Percentiles rank a stretch among this genome's conserved stretches.
Conservation (phyloP, 2,797 vertebrate species). For the Sylvia borin region DNA sequence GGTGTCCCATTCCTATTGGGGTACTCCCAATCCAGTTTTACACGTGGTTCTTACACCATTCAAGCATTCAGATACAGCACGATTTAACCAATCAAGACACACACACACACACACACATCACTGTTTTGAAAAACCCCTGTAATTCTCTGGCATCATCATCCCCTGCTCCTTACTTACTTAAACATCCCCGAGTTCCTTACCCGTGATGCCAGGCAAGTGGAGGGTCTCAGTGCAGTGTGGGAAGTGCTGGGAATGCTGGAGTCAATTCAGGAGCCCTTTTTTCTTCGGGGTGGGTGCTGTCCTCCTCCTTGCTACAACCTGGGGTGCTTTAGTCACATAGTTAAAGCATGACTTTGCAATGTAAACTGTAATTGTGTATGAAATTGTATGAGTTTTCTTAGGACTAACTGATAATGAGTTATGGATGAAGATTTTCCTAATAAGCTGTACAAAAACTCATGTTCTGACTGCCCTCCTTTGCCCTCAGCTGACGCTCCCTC, state of each 20-base stretch:
- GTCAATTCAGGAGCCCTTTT: neutral
- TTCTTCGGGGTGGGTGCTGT: neutral
- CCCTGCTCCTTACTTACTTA: neutral
- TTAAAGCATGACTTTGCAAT: neutral
- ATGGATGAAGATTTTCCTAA: neutral
- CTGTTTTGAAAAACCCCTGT: neutral
- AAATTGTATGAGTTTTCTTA: neutral
- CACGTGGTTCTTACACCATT: rapidly evolving
- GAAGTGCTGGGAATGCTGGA: neutral
- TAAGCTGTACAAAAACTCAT: neutral
- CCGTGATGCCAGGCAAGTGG: neutral
- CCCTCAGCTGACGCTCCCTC: constrained; percentile 91
- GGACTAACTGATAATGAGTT: neutral
- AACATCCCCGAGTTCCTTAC: neutral
- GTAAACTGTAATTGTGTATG: neutral
- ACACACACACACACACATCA: neutral
- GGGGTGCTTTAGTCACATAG: neutral
- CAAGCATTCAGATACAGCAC: neutral
- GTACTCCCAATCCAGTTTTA: rapidly evolving
- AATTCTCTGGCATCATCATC: neutral
- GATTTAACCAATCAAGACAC: neutral
- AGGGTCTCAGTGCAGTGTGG: neutral
- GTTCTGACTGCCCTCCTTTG: neutral
- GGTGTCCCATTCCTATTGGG: rapidly evolving
- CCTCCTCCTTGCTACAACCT: neutral